Percentiles rank a stretch among this genome's conserved stretches.
These are phyloP conservation scores for Macrobrachium rosenbergii DNA, from an alignment of 1,140 invertebrate species.

Conservation along the genomic window DNA sequence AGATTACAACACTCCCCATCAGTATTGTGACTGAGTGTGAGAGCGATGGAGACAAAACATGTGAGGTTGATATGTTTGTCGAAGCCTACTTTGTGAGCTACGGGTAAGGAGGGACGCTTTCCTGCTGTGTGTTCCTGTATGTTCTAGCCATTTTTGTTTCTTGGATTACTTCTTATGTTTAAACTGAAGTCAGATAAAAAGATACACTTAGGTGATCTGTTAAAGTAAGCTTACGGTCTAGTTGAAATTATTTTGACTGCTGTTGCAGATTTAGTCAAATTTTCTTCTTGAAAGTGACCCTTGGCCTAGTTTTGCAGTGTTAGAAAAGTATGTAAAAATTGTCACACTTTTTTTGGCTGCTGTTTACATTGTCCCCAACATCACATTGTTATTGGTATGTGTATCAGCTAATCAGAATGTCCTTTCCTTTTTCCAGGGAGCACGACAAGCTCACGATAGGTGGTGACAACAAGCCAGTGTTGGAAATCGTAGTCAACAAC, in stretches of 20 bases:
- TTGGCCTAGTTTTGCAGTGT: too few species aligned
- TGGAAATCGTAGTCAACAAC: conserved; percentile 18
- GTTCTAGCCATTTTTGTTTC: background rate
- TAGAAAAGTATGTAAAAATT: too few species aligned
- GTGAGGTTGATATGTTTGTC: conserved; percentile 8
- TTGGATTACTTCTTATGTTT: background rate
- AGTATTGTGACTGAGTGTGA: conserved; percentile 40
- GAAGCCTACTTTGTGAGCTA: conserved; percentile 2
- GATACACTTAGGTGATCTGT: too few species aligned
- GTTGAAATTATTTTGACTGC: too few species aligned
- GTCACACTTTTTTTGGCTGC: too few species aligned
- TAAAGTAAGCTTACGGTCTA: too few species aligned
- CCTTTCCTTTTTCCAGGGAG: background rate
- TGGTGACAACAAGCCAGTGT: conserved; percentile 10
- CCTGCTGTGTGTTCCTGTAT: background rate
- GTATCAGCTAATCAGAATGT: background rate
- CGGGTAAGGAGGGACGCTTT: background rate
- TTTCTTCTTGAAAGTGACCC: too few species aligned
- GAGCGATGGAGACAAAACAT: conserved; percentile 32
- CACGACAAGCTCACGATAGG: conserved; percentile 16
- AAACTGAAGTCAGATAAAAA: too few species aligned
- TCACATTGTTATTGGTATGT: too few species aligned
- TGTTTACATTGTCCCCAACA: too few species aligned
- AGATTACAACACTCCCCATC: background rate
- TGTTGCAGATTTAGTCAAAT: too few species aligned